Percentiles rank a stretch among this genome's conserved stretches.
Conservation (phyloP, 2,797 vertebrate species). For the Mionectes olivaceus region DNA sequence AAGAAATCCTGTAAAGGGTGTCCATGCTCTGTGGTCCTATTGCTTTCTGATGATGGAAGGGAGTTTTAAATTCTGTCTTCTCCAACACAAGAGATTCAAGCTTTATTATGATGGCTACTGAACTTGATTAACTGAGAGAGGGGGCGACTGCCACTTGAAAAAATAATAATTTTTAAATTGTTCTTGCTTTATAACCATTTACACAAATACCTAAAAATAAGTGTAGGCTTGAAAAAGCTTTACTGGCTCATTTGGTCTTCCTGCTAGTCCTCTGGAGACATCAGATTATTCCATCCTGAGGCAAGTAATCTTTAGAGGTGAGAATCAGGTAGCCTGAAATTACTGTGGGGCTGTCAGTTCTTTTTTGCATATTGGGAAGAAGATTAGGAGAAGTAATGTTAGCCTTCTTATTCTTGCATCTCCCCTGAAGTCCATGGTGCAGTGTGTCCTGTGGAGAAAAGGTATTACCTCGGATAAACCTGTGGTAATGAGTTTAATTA, state of each 20-base stretch:
- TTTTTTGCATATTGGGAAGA: background rate
- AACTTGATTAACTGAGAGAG: background rate
- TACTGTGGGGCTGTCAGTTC: background rate
- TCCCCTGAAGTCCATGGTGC: background rate
- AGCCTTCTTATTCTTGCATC: background rate
- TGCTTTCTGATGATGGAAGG: background rate
- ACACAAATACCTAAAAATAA: background rate
- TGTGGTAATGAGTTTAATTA: background rate
- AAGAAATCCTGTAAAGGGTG: background rate
- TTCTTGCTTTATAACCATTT: background rate
- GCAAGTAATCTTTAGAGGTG: background rate
- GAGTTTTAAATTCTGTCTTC: background rate
- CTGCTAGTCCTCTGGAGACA: background rate
- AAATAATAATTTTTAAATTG: background rate
- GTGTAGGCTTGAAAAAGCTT: background rate
- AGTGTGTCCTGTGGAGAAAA: background rate
- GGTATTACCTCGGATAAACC: background rate
- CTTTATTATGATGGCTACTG: background rate
- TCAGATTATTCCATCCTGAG: background rate
- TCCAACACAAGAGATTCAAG: background rate
- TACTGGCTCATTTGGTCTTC: background rate
- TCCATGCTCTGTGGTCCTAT: background rate
- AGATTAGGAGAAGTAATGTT: background rate
- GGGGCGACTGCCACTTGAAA: background rate
- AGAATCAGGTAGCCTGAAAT: background rate